A percentile compares a stretch with the other conserved stretches of the same genome.
Evolutionary conservation across 2,888 invertebrate genomes (phyloP).

Genomic region (Mesochorus sp.): DNA sequence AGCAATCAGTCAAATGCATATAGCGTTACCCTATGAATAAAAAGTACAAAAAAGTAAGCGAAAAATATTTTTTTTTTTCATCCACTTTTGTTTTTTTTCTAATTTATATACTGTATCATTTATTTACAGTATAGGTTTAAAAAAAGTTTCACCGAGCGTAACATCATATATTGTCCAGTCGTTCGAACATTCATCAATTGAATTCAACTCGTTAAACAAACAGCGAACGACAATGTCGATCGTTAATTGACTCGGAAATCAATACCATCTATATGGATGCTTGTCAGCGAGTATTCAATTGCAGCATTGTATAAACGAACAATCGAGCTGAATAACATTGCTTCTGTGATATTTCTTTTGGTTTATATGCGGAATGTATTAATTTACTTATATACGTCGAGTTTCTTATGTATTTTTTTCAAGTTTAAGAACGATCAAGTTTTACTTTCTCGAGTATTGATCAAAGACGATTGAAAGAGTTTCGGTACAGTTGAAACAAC

Average conservation of each 20-base stretch:
- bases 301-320: background rate
- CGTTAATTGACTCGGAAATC: conserved; percentile 32
- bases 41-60: conserved; percentile 3
- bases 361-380: background rate
- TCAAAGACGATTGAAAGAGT: no score
- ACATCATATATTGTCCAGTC: background rate
- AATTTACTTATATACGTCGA: no score
- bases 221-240: conserved; percentile 4
- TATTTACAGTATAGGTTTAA: background rate
- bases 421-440: no score
- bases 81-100: background rate
- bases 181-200: conserved; percentile 23
- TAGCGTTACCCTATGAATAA: background rate
- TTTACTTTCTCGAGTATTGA: no score
- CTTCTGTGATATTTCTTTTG: background rate
- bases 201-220: conserved; percentile 28
- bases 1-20: background rate
- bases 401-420: no score
- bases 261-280: background rate
- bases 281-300: background rate
- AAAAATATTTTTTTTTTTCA: background rate
- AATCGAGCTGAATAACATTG: background rate
- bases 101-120: background rate
- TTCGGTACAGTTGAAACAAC: no score
- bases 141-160: conserved; percentile 4